phyloP scores from a whole-genome alignment of 2,888 invertebrate genomes.

The Opisthograptis luteolata region DNA sequence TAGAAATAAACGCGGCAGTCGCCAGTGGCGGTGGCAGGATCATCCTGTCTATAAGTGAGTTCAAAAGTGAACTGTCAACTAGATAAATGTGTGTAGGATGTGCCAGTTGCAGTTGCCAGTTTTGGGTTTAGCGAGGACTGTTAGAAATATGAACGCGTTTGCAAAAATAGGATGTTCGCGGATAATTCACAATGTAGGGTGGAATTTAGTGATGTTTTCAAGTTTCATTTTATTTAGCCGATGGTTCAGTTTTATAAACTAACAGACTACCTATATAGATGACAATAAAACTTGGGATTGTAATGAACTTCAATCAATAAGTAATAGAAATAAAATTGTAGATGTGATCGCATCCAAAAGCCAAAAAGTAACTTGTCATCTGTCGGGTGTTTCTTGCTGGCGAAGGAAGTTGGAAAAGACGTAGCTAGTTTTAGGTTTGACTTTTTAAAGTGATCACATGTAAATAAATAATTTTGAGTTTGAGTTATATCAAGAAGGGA shows the following conservation, averaged over 20 bases:
- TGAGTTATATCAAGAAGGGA: too few relatives aligned
- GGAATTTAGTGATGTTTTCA: background rate
- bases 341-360: too few relatives aligned
- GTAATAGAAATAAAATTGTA: too few relatives aligned
- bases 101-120: background rate
- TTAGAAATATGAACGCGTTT: background rate
- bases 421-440: too few relatives aligned
- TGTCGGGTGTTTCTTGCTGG: too few relatives aligned
- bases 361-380: too few relatives aligned
- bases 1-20: slow-evolving; percentile 68
- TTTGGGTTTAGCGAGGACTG: slow-evolving; percentile 7
- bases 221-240: background rate
- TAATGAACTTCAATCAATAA: too few relatives aligned
- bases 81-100: slow-evolving; percentile 26
- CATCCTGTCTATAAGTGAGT: slow-evolving; percentile 26
- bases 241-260: background rate
- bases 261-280: too few relatives aligned
- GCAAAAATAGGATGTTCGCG: slow-evolving; percentile 5
- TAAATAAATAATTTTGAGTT: too few relatives aligned
- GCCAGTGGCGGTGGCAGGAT: slow-evolving; percentile 31
- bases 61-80: slow-evolving; percentile 28
- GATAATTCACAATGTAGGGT: background rate
- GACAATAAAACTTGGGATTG: too few relatives aligned
- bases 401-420: too few relatives aligned
- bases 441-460: too few relatives aligned